phyloP scores from a whole-genome alignment of 1,140 invertebrate species.

The Heliothis virescens region DNA sequence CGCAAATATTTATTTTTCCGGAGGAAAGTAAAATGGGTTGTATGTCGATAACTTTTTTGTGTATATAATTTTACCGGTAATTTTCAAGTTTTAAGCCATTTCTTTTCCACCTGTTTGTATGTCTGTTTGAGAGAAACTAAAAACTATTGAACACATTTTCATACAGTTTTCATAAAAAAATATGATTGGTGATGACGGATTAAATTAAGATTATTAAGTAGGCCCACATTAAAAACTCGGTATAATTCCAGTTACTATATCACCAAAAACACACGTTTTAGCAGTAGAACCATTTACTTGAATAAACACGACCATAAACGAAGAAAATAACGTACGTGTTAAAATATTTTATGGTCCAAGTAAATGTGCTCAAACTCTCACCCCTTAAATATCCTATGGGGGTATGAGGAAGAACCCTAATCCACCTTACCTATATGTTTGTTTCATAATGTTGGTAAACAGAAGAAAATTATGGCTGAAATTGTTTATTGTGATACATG shows the following conservation, averaged over 20 bases:
- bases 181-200: no score
- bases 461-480: no score
- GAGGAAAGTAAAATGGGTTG: no score
- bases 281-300: background rate
- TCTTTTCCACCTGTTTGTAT: no score
- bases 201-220: no score
- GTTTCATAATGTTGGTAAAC: conserved; percentile 1
- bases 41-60: background rate
- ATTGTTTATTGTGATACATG: no score
- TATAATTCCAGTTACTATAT: background rate
- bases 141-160: no score
- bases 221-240: no score
- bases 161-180: no score
- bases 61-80: background rate
- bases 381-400: background rate
- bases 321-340: conserved; percentile 8
- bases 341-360: conserved; percentile 22
- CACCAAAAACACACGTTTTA: background rate
- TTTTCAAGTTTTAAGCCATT: no score
- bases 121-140: no score
- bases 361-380: background rate
- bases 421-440: background rate
- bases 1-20: background rate
- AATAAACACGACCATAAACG: background rate
- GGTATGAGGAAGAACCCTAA: background rate